Base-by-base conservation (phyloP, 2,113 vertebrate genomes). In the Solea senegalensis region DNA sequence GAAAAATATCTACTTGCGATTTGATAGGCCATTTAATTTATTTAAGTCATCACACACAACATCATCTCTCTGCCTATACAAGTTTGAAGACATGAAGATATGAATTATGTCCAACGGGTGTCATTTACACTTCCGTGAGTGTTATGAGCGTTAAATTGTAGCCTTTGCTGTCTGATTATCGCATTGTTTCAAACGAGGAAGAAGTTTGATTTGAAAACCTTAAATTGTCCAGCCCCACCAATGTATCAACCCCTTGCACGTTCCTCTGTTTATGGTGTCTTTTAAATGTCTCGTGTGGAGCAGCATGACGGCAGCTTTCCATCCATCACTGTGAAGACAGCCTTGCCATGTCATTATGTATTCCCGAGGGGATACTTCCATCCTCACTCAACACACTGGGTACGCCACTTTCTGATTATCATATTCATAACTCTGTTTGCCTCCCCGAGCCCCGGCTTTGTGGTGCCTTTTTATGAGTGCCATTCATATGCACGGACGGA, bases 371-470 rank as follows among this genome's bases (percentile, higher is more conserved):
- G 59, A 21, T 46, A 46, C 60, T 58, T 59, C 60, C 41, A 60
- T 63, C 50, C 68, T 61, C 74, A 39, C 71, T 43, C 55, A 65
- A 58, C 76, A 70, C 75, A 69, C 14, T 78, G 69, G 73, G 67
- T 43, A 62, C 9, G 44, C 69, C 55, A 40, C 52, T 45, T 45
- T 69, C 53, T 72, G 43, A 83, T 85, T 71, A 84, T 76, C 74
- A 86, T 85, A 85, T 81, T 86, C 80, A 85, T 82, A 81, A 72
- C 71, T 81, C 45, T 76, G 65, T 74, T 65, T 80, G 68, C 64
- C 28, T 65, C 66, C 49, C 75, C 10, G 62, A 73, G 74, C 72
- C 57, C 49, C 65, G 28, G 43, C 73, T 78, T 65, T 69, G 34
- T 48, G 11, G 28, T 58, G 26, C 6, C 1, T 26, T 26, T 7